phyloP scores from a whole-genome alignment of 2,113 vertebrate species.

The Pachyramphus minor region DNA sequence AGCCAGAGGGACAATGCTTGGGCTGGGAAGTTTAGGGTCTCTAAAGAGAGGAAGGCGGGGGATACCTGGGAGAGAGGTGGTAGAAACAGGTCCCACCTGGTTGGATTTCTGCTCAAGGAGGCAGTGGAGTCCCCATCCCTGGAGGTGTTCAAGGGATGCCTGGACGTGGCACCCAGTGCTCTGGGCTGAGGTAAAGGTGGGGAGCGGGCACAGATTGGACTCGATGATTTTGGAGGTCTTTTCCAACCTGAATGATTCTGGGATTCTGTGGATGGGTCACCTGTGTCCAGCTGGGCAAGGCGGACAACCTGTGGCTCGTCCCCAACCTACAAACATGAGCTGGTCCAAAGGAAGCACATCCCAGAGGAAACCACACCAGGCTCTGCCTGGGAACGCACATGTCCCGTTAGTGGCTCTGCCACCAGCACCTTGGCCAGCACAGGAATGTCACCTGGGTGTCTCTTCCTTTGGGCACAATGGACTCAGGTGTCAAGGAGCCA shows the following conservation, averaged over 20 bases:
- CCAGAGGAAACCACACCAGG: fast-evolving
- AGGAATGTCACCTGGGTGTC: not conserved
- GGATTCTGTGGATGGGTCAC: not conserved
- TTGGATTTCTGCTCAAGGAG: not conserved
- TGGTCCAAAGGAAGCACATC: not conserved
- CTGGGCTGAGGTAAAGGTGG: not conserved
- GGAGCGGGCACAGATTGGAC: fast-evolving
- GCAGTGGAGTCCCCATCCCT: not conserved
- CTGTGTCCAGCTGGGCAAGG: not conserved
- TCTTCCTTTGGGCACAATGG: fast-evolving
- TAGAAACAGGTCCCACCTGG: not conserved
- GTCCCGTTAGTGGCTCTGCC: fast-evolving
- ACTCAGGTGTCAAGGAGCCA: not conserved
- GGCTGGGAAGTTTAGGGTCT: not conserved
- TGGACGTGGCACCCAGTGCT: not conserved
- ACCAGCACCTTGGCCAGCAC: fast-evolving
- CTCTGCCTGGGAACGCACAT: fast-evolving
- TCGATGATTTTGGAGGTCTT: not conserved
- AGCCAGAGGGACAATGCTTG: fast-evolving
- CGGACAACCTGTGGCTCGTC: not conserved
- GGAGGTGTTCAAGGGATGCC: not conserved
- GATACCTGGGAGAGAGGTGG: fast-evolving
- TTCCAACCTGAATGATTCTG: fast-evolving
- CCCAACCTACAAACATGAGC: fast-evolving
- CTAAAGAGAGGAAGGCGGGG: not conserved